Conservation (phyloP, 2,113 vertebrate species). For the Myotis lucifugus region DNA sequence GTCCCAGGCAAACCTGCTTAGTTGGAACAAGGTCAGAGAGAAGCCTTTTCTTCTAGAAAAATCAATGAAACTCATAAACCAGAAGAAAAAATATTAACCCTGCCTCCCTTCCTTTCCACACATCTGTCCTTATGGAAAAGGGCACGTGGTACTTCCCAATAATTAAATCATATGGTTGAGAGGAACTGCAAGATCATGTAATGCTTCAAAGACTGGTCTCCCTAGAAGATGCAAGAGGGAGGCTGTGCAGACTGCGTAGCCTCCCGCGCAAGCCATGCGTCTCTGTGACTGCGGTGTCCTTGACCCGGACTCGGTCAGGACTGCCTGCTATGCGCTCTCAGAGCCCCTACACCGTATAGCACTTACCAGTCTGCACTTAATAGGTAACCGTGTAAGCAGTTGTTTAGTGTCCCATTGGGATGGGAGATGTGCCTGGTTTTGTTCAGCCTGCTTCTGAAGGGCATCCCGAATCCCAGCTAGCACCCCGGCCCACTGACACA, state of each 20-base stretch:
- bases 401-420: neutral
- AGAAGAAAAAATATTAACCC: conserved; percentile 48
- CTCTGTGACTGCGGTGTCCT: neutral
- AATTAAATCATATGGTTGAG: neutral
- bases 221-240: neutral
- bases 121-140: neutral
- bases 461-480: neutral
- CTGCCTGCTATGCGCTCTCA: neutral
- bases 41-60: conserved; percentile 37
- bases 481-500: neutral
- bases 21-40: neutral
- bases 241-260: neutral
- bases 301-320: neutral
- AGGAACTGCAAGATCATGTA: neutral
- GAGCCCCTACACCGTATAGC: neutral
- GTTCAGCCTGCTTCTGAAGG: neutral
- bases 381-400: neutral
- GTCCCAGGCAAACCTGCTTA: neutral
- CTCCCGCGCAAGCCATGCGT: rapidly evolving
- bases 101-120: neutral
- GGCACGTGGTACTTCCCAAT: neutral
- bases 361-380: neutral
- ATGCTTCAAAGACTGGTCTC: neutral
- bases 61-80: conserved; percentile 56
- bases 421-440: neutral